These are phyloP conservation scores for Otus sunia DNA, from an alignment of 2,113 vertebrate species.

Conservation along the genomic window DNA sequence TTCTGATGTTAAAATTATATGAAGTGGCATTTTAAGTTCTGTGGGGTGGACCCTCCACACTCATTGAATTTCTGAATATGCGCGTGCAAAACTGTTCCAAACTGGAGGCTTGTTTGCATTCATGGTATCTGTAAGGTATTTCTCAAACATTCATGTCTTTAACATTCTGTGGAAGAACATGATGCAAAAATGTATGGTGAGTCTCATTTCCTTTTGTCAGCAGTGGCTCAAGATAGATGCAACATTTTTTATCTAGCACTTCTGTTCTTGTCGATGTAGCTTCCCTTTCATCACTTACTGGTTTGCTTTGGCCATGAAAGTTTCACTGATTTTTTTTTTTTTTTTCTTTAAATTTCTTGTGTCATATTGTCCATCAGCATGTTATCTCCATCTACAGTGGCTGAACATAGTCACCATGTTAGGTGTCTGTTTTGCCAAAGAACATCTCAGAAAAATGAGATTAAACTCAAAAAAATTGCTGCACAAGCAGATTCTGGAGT, in stretches of 20 bases:
- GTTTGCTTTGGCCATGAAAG: background rate
- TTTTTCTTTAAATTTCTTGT: background rate
- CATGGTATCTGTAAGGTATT: background rate
- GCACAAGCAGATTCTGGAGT: background rate
- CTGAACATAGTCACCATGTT: background rate
- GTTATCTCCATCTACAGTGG: background rate
- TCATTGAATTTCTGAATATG: background rate
- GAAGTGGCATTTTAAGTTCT: background rate
- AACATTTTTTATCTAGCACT: background rate
- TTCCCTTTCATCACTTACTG: background rate
- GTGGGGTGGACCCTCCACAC: background rate
- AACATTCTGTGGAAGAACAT: background rate
- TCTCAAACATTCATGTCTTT: background rate
- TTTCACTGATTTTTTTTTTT: background rate
- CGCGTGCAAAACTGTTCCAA: background rate
- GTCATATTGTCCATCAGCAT: background rate
- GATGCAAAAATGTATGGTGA: background rate
- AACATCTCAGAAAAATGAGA: background rate
- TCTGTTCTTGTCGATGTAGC: background rate
- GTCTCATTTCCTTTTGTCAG: background rate
- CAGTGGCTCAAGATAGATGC: background rate
- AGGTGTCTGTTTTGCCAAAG: background rate
- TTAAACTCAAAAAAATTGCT: background rate
- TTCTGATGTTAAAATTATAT: background rate
- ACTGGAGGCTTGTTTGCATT: background rate